These are phyloP conservation scores for Brevimyrus niger DNA, from an alignment of 2,113 vertebrate genomes.

Conservation along the genomic window DNA sequence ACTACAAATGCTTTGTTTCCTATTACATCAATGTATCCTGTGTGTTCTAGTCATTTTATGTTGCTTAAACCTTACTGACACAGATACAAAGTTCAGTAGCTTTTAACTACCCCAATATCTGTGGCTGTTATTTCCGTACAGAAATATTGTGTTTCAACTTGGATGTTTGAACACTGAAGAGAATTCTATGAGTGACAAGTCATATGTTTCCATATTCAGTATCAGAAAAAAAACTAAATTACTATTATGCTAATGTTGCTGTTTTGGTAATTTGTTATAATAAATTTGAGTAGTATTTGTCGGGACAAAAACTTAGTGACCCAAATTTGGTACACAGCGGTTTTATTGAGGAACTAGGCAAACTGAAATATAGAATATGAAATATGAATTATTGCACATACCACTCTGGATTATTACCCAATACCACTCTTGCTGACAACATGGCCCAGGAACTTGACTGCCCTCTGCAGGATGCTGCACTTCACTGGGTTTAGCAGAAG, in stretches of 20 bases:
- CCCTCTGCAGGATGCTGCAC: neutral
- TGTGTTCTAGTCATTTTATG: neutral
- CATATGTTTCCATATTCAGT: neutral
- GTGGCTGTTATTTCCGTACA: neutral
- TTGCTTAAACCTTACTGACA: neutral
- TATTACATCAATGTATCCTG: neutral
- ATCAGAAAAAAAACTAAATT: neutral
- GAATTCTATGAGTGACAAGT: neutral
- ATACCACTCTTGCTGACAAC: neutral
- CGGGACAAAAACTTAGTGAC: neutral
- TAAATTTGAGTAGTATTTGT: neutral
- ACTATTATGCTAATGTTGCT: neutral
- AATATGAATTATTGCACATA: no score
- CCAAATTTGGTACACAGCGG: no score
- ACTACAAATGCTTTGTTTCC: neutral
- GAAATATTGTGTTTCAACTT: neutral
- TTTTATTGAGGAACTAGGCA: no score
- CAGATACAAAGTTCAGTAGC: neutral
- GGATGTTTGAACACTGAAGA: neutral
- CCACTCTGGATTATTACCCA: neutral
- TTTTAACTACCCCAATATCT: neutral
- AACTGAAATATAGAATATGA: no score
- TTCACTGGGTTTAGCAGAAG: no score
- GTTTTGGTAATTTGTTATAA: neutral
- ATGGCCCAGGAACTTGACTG: neutral